Evolutionary conservation across 30 jellyfish, hydroid and myxozoan genomes (phyloP), one percentile per base, ranked within the genome.

Genomic region (Aurelia aurita): DNA sequence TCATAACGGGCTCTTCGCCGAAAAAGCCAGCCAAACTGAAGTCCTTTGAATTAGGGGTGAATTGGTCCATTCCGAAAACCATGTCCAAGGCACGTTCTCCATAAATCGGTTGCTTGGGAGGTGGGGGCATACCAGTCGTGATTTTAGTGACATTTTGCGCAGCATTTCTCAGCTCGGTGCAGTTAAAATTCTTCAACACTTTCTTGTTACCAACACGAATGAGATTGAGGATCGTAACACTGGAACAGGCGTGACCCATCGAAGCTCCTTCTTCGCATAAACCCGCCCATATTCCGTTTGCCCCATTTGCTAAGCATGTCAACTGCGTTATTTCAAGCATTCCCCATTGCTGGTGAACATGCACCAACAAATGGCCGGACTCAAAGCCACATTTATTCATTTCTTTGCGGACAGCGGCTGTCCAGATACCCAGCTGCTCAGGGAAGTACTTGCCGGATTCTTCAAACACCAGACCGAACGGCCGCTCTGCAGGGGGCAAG

Each of bases 301-400:
- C 96, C 21, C 96, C 96, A 69, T 87, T 74, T 21, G 87, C 96
- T 28, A 87, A 82, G 26, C 86, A 67, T 68, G 73, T 84, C 74
- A 87, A 66, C 59, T 77, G 91, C 31, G 91, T 78, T 21, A 45
- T 47, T 22, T 66, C 91, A 1, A 58, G 80, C 83, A 87, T 55
- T 11, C 96, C 96, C 96, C 96, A 87, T 72, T 87, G 96, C 76
- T 87, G 90, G 29, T 87, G 96, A 39, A 87, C 96, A 59, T 87
- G 96, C 3, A 87, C 91, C 54, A 87, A 74, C 80, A 87, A 59
- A 69, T 87, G 96, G 21, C 96, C 96, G 65, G 84, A 70, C 49
- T 70, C 77, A 54, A 86, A 86, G 8, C 96, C 96, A 62, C 96
- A 85, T 35, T 60, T 45, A 60, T 85, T 84, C 96, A 86, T 86